A percentile compares a stretch with the other conserved stretches of the same genome.
Evolutionary conservation across 2,113 vertebrate species (phyloP).

Genomic region (Centrocercus urophasianus): DNA sequence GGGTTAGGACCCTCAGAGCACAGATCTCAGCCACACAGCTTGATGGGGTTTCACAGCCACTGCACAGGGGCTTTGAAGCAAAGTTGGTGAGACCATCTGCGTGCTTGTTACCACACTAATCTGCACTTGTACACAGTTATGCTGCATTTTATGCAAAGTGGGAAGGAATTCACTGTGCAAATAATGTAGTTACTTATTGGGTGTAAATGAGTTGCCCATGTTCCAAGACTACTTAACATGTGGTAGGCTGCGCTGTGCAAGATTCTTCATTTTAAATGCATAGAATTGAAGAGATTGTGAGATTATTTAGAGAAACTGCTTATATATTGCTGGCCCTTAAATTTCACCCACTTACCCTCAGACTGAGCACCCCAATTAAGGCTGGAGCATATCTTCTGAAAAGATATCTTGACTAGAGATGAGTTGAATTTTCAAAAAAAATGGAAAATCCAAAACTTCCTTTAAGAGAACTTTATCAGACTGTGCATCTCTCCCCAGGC

Average conservation of each 20-base stretch:
- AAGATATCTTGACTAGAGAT: constrained; percentile 9
- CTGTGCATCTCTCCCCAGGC: not conserved
- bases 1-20: not conserved
- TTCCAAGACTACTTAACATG: constrained; percentile 27
- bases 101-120: not conserved
- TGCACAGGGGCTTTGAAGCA: not conserved
- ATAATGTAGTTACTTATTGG: not conserved
- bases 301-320: constrained; percentile 45
- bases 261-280: constrained; percentile 69
- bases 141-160: not conserved
- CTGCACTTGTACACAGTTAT: not conserved
- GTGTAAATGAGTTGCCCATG: not conserved
- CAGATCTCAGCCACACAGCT: not conserved
- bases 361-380: constrained; percentile 49
- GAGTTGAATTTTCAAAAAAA: constrained; percentile 4
- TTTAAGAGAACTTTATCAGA: constrained; percentile 24
- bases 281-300: constrained; percentile 58
- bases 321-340: constrained; percentile 41
- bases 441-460: constrained; percentile 24
- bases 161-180: constrained; percentile 5
- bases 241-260: constrained; percentile 3
- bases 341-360: constrained; percentile 53
- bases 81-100: not conserved
- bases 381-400: constrained; percentile 28
- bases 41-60: not conserved